These are phyloP conservation scores for Drosophila mimica DNA, from an alignment of 2,888 invertebrate genomes.

Conservation along the genomic window DNA sequence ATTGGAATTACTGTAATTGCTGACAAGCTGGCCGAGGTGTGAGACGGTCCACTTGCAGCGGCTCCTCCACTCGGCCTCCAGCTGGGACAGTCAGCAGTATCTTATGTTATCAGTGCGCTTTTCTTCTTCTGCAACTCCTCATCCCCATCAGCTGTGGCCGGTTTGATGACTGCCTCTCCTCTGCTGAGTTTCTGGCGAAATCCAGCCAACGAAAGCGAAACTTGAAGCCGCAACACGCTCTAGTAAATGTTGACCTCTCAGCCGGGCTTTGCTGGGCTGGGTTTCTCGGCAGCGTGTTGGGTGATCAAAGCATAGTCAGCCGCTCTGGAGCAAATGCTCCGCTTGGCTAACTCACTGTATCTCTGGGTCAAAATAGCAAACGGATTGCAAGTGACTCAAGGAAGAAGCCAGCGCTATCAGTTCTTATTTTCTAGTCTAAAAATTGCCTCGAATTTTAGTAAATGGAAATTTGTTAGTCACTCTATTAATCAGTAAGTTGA, in stretches of 20 bases:
- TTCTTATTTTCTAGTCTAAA: background rate
- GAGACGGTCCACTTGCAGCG: constrained; percentile 36
- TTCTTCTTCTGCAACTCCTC: background rate
- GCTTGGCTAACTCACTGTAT: constrained; percentile 41
- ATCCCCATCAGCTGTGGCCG: constrained; percentile 9
- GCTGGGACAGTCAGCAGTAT: constrained; percentile 19
- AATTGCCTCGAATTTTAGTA: background rate
- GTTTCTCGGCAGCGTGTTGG: background rate
- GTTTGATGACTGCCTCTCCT: constrained; percentile 1
- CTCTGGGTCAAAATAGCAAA: constrained; percentile 40
- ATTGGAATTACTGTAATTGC: constrained; percentile 75
- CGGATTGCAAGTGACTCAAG: background rate
- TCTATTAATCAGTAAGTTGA: background rate
- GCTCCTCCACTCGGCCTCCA: background rate
- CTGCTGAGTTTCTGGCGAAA: constrained; percentile 6
- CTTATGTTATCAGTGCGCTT: constrained; percentile 39
- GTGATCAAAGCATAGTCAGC: constrained; percentile 38
- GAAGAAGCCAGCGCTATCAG: background rate
- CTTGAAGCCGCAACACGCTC: constrained; percentile 44
- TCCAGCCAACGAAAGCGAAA: constrained; percentile 48
- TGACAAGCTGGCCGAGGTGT: constrained; percentile 61
- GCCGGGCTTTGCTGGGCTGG: constrained; percentile 15
- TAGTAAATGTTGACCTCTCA: constrained; percentile 51
- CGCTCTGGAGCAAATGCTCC: constrained; percentile 27
- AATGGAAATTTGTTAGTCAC: background rate